Evolutionary conservation across 1,140 invertebrate species (phyloP).

Genomic region (Notospermus geniculatus): DNA sequence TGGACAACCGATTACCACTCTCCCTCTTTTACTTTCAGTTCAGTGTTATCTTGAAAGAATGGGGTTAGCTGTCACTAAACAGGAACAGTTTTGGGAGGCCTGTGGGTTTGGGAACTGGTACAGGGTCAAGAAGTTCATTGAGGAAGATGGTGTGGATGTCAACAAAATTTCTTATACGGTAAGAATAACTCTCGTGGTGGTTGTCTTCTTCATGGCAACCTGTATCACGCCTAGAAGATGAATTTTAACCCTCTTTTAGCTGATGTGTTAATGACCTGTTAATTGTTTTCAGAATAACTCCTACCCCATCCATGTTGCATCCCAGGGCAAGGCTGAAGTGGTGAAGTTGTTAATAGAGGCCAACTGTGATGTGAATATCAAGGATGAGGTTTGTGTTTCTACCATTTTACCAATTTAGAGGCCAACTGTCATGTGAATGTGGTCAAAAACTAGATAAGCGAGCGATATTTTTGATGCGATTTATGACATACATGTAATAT

Average conservation of each 20-base stretch:
- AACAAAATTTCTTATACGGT: constrained; percentile 55
- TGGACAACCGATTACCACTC: too few species aligned
- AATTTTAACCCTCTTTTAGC: not conserved
- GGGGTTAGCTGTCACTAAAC: constrained; percentile 59
- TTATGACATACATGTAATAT: too few species aligned
- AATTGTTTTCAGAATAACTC: constrained; percentile 49
- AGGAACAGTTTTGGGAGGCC: constrained; percentile 55
- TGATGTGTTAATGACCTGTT: not conserved
- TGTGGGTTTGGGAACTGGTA: constrained; percentile 53
- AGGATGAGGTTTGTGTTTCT: constrained; percentile 47
- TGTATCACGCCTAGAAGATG: not conserved
- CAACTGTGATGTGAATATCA: constrained; percentile 49
- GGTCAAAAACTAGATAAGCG: too few species aligned
- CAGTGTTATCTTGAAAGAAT: constrained; percentile 27
- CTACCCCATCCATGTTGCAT: constrained; percentile 55
- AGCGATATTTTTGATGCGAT: too few species aligned
- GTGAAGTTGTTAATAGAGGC: constrained; percentile 51
- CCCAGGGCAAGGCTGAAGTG: constrained; percentile 54
- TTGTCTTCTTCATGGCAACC: not conserved
- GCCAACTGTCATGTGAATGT: too few species aligned
- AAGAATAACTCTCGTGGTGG: constrained; percentile 19
- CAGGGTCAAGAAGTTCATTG: constrained; percentile 45
- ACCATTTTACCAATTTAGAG: too few species aligned
- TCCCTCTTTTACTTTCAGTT: too few species aligned
- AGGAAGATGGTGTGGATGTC: constrained; percentile 51